Conservation (phyloP, 2,797 vertebrate genomes). For the Ptychadena robeensis region DNA sequence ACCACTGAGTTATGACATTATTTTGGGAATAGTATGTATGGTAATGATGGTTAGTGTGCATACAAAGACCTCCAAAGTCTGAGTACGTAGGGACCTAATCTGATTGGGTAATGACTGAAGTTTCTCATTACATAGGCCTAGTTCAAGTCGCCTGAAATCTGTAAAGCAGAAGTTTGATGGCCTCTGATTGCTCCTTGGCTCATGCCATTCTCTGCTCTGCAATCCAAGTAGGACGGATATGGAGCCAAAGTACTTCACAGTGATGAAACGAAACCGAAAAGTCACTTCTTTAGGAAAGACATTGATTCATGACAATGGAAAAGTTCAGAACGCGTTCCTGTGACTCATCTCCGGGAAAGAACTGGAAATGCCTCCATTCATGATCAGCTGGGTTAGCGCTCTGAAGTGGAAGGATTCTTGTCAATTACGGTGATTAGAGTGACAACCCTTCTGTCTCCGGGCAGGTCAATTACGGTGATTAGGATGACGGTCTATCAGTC, state of each 20-base stretch:
- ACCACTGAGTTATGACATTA: too few relatives aligned
- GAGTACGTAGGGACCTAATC: too few relatives aligned
- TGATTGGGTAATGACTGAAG: too few relatives aligned
- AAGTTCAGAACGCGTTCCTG: not conserved
- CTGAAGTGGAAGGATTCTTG: not conserved
- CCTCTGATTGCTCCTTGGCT: not conserved
- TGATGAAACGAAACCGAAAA: constrained; percentile 6
- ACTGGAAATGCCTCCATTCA: not conserved
- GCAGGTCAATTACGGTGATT: not conserved
- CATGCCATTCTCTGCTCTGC: not conserved
- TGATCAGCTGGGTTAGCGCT: not conserved
- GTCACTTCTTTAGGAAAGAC: not conserved
- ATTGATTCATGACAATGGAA: constrained; percentile 28
- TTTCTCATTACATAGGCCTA: too few relatives aligned
- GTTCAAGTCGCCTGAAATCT: not conserved
- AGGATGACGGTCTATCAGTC: not conserved
- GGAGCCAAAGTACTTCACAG: not conserved
- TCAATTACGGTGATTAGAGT: not conserved
- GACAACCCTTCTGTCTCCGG: not conserved
- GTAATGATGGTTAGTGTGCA: too few relatives aligned
- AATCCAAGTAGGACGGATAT: not conserved
- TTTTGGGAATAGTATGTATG: too few relatives aligned
- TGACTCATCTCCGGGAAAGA: not conserved
- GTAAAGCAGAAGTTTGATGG: not conserved
- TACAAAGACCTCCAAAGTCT: too few relatives aligned